Evolutionary conservation across 1,140 invertebrate species (phyloP).

Genomic region (Augochlora pura): DNA sequence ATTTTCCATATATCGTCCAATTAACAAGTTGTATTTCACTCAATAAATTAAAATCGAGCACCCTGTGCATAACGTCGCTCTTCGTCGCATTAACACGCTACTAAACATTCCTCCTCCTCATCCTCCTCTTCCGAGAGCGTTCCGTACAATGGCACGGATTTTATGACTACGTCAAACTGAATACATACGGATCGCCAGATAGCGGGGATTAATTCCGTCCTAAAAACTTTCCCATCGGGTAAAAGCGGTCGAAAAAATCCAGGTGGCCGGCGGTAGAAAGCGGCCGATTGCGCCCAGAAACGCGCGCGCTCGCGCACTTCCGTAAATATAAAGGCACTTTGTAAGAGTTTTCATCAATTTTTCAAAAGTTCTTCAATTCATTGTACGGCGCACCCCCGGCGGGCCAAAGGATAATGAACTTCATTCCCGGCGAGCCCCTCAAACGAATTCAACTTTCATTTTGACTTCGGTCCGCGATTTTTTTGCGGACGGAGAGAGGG

Average conservation of each 20-base stretch:
- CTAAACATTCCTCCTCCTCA: too few species aligned
- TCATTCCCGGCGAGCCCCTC: neutral
- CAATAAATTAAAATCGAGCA: too few species aligned
- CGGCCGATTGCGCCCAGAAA: neutral
- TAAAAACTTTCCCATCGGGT: neutral
- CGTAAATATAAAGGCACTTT: neutral
- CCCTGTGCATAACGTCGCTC: too few species aligned
- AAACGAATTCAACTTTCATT: conserved; percentile 1
- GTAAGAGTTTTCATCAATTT: neutral
- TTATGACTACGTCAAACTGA: too few species aligned
- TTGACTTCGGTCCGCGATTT: neutral
- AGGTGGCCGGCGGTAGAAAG: too few species aligned
- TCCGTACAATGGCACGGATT: too few species aligned
- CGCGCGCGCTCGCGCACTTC: neutral
- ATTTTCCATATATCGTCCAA: too few species aligned
- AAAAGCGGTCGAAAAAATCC: neutral
- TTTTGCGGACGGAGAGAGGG: too few species aligned
- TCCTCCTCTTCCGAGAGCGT: too few species aligned
- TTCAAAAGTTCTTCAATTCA: neutral
- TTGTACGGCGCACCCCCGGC: neutral
- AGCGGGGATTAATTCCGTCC: neutral
- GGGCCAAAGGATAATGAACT: neutral
- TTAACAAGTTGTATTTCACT: too few species aligned
- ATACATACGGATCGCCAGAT: neutral
- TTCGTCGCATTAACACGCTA: too few species aligned